These are phyloP conservation scores for Eupeodes corollae DNA, from an alignment of 1,140 invertebrate genomes.

Conservation along the genomic window DNA sequence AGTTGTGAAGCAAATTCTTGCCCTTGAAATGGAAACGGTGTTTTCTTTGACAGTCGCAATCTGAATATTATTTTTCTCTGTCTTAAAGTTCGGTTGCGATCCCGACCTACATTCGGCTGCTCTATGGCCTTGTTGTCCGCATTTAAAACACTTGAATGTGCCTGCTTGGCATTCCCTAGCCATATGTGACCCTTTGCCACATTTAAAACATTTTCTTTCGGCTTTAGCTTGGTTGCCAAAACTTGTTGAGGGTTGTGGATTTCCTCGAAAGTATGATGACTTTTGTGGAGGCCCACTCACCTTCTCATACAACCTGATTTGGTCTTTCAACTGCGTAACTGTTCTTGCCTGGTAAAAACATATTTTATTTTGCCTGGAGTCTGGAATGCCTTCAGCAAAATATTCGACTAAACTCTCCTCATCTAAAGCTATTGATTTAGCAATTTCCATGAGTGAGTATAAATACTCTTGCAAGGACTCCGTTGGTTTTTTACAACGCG, in stretches of 20 bases:
- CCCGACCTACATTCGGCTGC: not conserved
- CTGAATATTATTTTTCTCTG: no score
- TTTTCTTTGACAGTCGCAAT: no score
- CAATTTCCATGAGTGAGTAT: not conserved
- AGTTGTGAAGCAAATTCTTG: no score
- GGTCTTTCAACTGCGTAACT: not conserved
- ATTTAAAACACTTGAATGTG: not conserved
- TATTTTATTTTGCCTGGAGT: not conserved
- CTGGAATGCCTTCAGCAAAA: not conserved
- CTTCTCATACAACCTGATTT: not conserved
- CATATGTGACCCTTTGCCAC: not conserved
- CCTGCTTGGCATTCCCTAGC: not conserved
- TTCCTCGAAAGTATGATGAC: not conserved
- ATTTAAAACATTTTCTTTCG: not conserved
- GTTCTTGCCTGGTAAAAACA: not conserved
- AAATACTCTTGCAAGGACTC: not conserved
- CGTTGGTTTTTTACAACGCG: not conserved
- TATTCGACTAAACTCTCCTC: not conserved
- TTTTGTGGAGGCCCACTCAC: not conserved
- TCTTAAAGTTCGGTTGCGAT: no score
- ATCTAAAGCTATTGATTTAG: not conserved
- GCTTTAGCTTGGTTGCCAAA: not conserved
- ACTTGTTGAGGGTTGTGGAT: not conserved
- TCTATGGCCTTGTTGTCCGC: not conserved
- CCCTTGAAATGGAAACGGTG: no score